Base-by-base conservation (phyloP, 2,797 vertebrate species). In the Sarcophilus harrisii region DNA sequence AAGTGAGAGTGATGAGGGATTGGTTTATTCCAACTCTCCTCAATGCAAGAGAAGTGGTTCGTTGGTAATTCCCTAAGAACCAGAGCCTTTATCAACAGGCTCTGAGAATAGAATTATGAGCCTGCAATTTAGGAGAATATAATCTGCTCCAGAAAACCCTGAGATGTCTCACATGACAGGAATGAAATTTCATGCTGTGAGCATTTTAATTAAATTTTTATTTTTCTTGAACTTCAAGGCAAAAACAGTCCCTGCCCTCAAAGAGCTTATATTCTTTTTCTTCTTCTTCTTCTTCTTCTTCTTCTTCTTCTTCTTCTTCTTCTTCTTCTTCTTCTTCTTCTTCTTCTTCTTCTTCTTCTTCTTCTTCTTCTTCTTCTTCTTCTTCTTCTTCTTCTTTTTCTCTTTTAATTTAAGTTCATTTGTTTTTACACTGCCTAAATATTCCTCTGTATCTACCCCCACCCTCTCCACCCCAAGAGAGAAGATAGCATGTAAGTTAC, bases 111-210 rank as follows among this genome's bases (percentile, higher is more conserved):
- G 73, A 45, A 81, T 81, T 45, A 81, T 45, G 73, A 45, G 73
- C 24, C 38, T 81, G 73, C 38, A 21, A 49, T 73, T 27, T 38
- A 87, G 38, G 21, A 2, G 9, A 87, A 3, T 32, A 4, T 13
- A 57, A 38, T 92, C 16, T 49, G 54, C n/a, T 87, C 58, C 66
- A 52, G 60, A 95, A 93, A 95, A 90, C 49, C n/a, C 96, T 81
- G 38, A 96, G 93, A 91, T 93, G 62, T 95, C 95, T 94, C 57
- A 27, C 96, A 97, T 96, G 96, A 96, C 92, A 95, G 95, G 95
- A 95, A 96, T 92, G 52, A 95, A 94, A 96, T 97, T 98, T 97
- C 90, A 96, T 8, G 60, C 96, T 96, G 95, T 95, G 96, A 91
- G 58, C 94, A 58, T 91, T 91, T 97, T 92, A 95, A 97, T 95